A percentile compares a stretch with the other conserved stretches of the same genome.
Conservation (phyloP, 1,140 invertebrate species). For the Aphis gossypii region DNA sequence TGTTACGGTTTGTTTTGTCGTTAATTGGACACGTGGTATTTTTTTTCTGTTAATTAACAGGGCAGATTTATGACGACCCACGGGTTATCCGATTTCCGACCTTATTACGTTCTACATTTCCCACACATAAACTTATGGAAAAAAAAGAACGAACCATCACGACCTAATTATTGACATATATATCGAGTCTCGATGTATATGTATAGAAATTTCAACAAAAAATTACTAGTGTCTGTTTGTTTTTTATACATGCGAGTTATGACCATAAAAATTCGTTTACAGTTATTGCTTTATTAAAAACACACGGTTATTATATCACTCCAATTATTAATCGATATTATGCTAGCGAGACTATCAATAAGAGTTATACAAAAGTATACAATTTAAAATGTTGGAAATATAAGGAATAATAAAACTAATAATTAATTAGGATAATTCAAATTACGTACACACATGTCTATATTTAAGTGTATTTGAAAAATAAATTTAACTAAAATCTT, state of each 20-base stretch:
- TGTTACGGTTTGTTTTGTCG: conserved; percentile 55
- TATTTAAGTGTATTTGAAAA: too few species aligned
- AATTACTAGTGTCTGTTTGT: not conserved
- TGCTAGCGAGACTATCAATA: not conserved
- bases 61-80: conserved; percentile 57
- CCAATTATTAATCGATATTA: not conserved
- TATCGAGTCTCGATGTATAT: not conserved
- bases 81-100: conserved; percentile 54
- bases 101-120: conserved; percentile 32
- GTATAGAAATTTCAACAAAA: not conserved
- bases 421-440: not conserved
- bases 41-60: conserved; percentile 51
- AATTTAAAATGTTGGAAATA: not conserved
- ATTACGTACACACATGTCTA: too few species aligned
- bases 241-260: not conserved
- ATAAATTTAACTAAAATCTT: too few species aligned
- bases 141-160: not conserved
- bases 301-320: not conserved
- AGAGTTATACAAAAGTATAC: not conserved
- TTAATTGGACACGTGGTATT: conserved; percentile 57
- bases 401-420: not conserved
- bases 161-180: conserved; percentile 40
- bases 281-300: not conserved
- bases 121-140: not conserved
- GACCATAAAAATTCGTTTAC: not conserved